Conservation (phyloP, 2,888 invertebrate species). For the Drosophila cognata region DNA sequence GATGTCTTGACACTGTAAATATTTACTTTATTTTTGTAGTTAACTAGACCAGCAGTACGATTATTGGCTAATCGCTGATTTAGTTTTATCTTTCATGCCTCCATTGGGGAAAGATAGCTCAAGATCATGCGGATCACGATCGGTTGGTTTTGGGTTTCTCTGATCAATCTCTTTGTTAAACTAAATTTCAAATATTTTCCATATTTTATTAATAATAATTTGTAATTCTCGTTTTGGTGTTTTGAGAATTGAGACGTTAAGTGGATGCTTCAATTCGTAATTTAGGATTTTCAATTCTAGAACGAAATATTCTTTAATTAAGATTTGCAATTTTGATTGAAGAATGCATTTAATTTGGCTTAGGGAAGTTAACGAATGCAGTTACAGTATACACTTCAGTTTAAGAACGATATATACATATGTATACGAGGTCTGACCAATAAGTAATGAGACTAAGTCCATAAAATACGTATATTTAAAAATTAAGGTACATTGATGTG, state of each 20-base stretch:
- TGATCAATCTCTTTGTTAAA: background rate
- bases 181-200: background rate
- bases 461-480: no score
- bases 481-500: no score
- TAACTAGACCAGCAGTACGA: background rate
- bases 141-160: no score
- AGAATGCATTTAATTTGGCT: background rate
- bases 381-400: background rate
- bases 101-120: background rate
- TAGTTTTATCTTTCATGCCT: background rate
- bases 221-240: background rate
- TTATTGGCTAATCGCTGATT: background rate
- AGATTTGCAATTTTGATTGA: background rate
- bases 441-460: no score
- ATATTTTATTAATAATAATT: background rate
- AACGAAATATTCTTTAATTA: background rate
- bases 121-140: background rate
- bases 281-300: background rate
- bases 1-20: constrained; percentile 32
- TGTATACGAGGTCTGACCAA: no score
- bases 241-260: background rate
- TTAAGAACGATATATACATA: background rate
- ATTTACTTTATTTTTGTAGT: constrained; percentile 27
- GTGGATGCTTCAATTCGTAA: background rate
- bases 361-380: background rate